Base-by-base conservation (phyloP, 2,113 vertebrate genomes). In the Thryonomys swinderianus region DNA sequence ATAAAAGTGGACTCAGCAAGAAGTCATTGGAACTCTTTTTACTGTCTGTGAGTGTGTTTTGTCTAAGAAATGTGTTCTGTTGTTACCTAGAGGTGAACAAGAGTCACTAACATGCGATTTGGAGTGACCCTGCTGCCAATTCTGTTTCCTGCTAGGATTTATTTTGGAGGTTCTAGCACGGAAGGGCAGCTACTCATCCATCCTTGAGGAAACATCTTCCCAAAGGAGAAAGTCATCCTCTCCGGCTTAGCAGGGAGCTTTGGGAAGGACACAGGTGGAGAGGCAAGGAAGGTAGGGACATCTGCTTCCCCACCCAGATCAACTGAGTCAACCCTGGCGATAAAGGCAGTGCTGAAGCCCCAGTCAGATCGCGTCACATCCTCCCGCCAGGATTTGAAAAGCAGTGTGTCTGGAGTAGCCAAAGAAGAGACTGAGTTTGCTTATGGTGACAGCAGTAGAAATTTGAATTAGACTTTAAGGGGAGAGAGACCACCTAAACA, bases 361-460 rank as follows among this genome's bases (percentile, higher is more conserved):
- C 71, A 73, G 21, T 20, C 40, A 16, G 71, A 27, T 74, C 2
- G 1, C 42, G 40, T 45, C 11, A 27, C 13, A 25, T 30, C 42
- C 37, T 83, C 64, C 34, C n/a, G 6, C 1, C 5, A 40, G 51
- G 14, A 83, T 45, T 73, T 45, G 3, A 55, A 89, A 42, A 57
- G 1, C 3, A 18, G 9, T 5, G 11, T 11, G 6, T 53, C 3
- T 2, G 17, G 14, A 11, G 8, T 53, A 7, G 34, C 32, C 32
- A 69, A 3, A 73, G 48, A 13, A 86, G 55, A 61, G 32, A 8
- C 1, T 66, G 64, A 42, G 3, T 48, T 81, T 37, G 32, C 23
- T 73, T 76, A 23, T n/a, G 82, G 88, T 51, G n/a, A 14, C 23
- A 10, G 76, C 32, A 32, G 2, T 85, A 69, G 13, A 81, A 37